Percentiles rank a stretch among this genome's conserved stretches.
phyloP scores from a whole-genome alignment of 2,113 vertebrate genomes.

The Tinamus guttatus region DNA sequence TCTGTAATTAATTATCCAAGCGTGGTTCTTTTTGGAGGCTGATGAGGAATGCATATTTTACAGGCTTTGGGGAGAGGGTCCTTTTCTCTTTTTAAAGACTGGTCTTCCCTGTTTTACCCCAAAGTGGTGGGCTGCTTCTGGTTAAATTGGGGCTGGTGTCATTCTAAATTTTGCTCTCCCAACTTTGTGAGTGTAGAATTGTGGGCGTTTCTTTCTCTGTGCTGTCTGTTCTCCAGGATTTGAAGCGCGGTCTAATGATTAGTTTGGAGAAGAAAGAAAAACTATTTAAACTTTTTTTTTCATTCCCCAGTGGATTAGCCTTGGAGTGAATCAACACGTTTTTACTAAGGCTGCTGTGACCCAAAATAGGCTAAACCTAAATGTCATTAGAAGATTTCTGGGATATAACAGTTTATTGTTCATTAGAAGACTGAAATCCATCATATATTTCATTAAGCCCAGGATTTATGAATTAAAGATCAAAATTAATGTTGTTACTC shows the following conservation, averaged over 20 bases:
- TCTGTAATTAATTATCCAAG: not conserved
- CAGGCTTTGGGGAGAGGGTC: not conserved
- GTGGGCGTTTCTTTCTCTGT: not conserved
- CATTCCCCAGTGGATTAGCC: not conserved
- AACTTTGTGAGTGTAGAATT: not conserved
- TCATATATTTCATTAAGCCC: not conserved
- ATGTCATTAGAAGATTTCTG: not conserved
- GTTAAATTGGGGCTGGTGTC: not conserved
- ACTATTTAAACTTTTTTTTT: not conserved
- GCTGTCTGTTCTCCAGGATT: not conserved
- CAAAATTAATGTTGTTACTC: not conserved
- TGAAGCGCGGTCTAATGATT: not conserved
- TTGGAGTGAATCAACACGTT: not conserved
- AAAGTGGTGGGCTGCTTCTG: not conserved
- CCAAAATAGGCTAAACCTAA: not conserved
- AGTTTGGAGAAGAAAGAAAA: not conserved
- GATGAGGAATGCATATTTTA: not conserved
- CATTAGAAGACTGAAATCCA: not conserved
- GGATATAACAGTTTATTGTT: not conserved
- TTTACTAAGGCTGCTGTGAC: not conserved
- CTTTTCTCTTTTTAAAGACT: not conserved
- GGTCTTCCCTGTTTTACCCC: not conserved
- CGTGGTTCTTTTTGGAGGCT: not conserved
- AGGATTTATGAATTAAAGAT: not conserved
- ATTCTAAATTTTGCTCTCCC: not conserved